A percentile compares a stretch with the other conserved stretches of the same genome.
Evolutionary conservation across 2,113 vertebrate genomes (phyloP).

Genomic region (Alaudala cheleensis): DNA sequence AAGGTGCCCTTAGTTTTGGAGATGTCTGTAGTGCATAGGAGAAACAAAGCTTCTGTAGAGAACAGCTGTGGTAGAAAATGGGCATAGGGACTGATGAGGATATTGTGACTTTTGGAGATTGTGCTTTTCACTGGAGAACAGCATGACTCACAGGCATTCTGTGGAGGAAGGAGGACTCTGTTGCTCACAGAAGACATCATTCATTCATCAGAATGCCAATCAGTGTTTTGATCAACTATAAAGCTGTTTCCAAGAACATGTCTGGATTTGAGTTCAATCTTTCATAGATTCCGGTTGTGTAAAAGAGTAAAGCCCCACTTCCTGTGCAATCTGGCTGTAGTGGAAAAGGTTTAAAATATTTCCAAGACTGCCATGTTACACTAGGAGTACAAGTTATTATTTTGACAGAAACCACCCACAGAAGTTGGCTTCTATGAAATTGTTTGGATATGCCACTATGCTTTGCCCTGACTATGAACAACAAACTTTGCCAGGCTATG

Average conservation of each 20-base stretch:
- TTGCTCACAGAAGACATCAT: background rate
- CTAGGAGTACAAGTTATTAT: background rate
- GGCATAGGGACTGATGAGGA: background rate
- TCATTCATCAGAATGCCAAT: background rate
- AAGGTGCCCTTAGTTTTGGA: background rate
- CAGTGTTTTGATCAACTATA: background rate
- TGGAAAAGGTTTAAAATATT: background rate
- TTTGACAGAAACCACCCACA: background rate
- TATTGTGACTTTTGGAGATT: no score
- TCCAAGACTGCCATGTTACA: background rate
- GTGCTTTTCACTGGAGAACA: fast-evolving
- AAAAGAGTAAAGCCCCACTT: background rate
- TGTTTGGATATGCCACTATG: background rate
- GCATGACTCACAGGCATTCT: fast-evolving
- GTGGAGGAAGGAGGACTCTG: background rate
- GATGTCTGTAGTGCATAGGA: background rate
- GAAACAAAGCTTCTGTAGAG: background rate
- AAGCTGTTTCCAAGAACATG: background rate
- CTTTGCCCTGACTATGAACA: background rate
- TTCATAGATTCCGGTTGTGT: background rate
- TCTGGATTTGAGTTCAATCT: background rate
- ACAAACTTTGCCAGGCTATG: background rate
- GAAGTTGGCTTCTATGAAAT: background rate
- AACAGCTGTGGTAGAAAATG: background rate
- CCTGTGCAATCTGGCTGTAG: background rate